These are phyloP conservation scores for Semicossyphus pulcher DNA, from an alignment of 2,113 vertebrate species.

Conservation along the genomic window DNA sequence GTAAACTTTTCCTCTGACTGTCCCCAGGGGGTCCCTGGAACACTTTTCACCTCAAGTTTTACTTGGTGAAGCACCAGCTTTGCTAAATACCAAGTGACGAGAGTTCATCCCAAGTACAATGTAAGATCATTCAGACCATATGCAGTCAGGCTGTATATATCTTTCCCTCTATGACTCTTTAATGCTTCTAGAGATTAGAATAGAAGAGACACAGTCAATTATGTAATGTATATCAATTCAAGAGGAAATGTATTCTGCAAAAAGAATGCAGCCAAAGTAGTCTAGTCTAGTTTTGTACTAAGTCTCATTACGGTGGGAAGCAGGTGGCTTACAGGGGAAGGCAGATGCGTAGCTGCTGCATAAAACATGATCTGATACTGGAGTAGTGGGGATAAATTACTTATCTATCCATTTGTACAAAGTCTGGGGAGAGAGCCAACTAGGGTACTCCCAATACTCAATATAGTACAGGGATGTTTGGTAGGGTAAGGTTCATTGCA, in stretches of 20 bases:
- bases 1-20: conserved; percentile 65
- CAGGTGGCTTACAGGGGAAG: conserved; percentile 77
- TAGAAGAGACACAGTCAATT: not conserved
- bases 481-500: not conserved
- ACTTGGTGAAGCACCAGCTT: not conserved
- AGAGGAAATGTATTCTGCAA: not conserved
- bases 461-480: not conserved
- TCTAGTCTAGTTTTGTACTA: not conserved
- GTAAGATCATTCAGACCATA: conserved; percentile 5
- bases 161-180: not conserved
- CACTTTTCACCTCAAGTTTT: not conserved
- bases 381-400: conserved; percentile 73
- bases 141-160: conserved; percentile 11
- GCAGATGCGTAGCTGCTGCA: conserved; percentile 62
- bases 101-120: not conserved
- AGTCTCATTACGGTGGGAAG: conserved; percentile 35
- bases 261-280: not conserved
- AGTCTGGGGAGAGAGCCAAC: conserved; percentile 27
- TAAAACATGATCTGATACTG: conserved; percentile 78
- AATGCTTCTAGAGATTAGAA: conserved; percentile 12
- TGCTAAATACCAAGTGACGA: conserved; percentile 20
- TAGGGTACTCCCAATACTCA: conserved; percentile 3
- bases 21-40: conserved; percentile 30
- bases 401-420: conserved; percentile 47
- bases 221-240: not conserved